Percentiles rank a stretch among this genome's conserved stretches.
Evolutionary conservation across 2,888 invertebrate genomes (phyloP).

Genomic region (Orthosia cruda): DNA sequence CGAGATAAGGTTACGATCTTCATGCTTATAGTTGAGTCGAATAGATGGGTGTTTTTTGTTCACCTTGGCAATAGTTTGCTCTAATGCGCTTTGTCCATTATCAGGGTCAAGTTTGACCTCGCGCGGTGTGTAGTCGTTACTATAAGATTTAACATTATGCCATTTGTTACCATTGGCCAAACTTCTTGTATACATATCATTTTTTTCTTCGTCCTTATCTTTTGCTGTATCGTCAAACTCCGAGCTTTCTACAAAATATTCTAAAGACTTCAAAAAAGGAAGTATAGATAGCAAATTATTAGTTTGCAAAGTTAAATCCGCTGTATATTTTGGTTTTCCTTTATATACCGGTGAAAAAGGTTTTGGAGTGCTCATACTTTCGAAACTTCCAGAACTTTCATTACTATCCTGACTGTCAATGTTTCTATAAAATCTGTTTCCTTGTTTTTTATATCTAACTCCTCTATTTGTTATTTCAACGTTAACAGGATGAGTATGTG

Average conservation of each 20-base stretch:
- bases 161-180: conserved; percentile 82
- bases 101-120: conserved; percentile 75
- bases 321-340: conserved; percentile 61
- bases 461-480: conserved; percentile 84
- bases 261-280: conserved; percentile 84
- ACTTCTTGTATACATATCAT: conserved; percentile 79
- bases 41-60: conserved; percentile 77
- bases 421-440: conserved; percentile 78
- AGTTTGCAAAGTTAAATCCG: conserved; percentile 67
- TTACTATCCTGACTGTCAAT: conserved; percentile 58
- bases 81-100: conserved; percentile 58
- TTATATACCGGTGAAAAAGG: conserved; percentile 61
- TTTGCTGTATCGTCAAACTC: conserved; percentile 58
- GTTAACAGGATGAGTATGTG: conserved; percentile 75
- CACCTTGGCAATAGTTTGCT: conserved; percentile 70
- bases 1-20: conserved; percentile 72
- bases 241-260: conserved; percentile 76
- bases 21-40: conserved; percentile 79
- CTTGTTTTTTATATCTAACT: conserved; percentile 64
- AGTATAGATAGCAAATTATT: conserved; percentile 78
- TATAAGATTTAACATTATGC: conserved; percentile 86
- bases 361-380: conserved; percentile 54
- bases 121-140: conserved; percentile 82
- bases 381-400: conserved; percentile 65
- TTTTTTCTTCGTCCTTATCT: conserved; percentile 59